Conservation (phyloP, 2,797 vertebrate genomes). For the Garrulus glandarius region DNA sequence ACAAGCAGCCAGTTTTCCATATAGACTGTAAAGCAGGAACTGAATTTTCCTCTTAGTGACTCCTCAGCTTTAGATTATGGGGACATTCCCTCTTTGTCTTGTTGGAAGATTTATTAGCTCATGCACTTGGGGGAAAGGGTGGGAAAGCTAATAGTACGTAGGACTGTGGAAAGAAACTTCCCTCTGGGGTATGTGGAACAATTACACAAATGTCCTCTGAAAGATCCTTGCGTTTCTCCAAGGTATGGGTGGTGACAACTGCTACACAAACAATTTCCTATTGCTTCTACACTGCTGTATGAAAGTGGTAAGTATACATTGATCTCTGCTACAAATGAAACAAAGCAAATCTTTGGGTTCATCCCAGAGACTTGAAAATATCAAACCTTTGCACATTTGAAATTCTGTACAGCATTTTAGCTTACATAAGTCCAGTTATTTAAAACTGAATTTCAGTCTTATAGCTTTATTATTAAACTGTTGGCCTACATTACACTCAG, state of each 20-base stretch:
- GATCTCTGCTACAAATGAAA: neutral
- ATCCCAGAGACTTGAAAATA: neutral
- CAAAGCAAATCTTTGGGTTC: neutral
- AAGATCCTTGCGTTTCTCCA: conserved; percentile 15
- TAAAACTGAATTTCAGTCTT: neutral
- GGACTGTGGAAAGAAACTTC: neutral
- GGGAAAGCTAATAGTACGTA: neutral
- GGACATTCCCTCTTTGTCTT: neutral
- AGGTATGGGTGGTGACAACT: conserved; percentile 5
- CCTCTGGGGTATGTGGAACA: neutral
- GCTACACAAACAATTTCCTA: neutral
- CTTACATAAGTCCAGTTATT: neutral
- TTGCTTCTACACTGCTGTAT: neutral
- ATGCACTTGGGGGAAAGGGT: conserved; percentile 41
- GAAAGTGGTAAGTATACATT: neutral
- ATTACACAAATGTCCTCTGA: conserved; percentile 31
- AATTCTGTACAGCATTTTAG: neutral
- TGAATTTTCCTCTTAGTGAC: neutral
- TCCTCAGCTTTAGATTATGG: neutral
- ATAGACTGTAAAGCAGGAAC: neutral
- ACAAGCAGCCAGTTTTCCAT: neutral
- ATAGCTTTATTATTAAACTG: neutral
- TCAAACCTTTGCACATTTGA: accelerated
- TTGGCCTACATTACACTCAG: neutral
- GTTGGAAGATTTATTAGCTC: conserved; percentile 35